Base-by-base conservation (phyloP, 2,113 vertebrate genomes). In the Bubo scandiacus region DNA sequence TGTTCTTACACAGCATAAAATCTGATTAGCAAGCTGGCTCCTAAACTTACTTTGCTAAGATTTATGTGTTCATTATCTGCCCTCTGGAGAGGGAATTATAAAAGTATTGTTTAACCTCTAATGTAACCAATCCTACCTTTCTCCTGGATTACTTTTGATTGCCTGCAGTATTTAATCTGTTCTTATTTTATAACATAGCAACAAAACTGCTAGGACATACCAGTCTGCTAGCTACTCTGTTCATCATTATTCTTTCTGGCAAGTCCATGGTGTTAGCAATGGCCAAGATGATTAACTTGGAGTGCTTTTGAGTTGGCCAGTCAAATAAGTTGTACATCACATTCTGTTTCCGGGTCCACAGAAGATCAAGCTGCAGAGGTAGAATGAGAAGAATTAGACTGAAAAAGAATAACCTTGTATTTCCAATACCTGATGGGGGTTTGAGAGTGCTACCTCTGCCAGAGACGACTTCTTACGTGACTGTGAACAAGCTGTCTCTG, bases 191-290 rank as follows among this genome's bases (percentile, higher is more conserved):
- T 6, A 82, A 72, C 83, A 83, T 1, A 91, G 45, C 55, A 75
- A 59, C 23, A 93, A 75, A 96, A 55, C 29, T 85, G 52, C 52
- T 71, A 65, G 63, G 43, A 96, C 98, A 78, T 97, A 99, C 99
- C 99, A 99, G 97, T 66, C 99, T 98, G 96, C 99, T 99, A 9
- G 99, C 98, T 61, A 99, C 99, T 16, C 99, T 98, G 97, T 99
- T 99, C 96, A 99, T 99, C 99, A 99, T 99, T 95, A 99, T 99
- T 91, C 99, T 98, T 97, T 99, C 99, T 1, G 99, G 99, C 81
- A 99, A 98, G 97, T 99, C 99, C 99, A 99, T 99, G 57, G 99
- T 99, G 98, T 99, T 99, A 67, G 99, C 99, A 62, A 99, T 99
- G 75, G 99, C 98, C 94, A 99, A 97, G 40, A 99, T 99, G 88